Percentiles rank a stretch among this genome's conserved stretches.
These are phyloP conservation scores for Yoshiicerus persimilis DNA, from an alignment of 1,140 invertebrate species.

Conservation along the genomic window DNA sequence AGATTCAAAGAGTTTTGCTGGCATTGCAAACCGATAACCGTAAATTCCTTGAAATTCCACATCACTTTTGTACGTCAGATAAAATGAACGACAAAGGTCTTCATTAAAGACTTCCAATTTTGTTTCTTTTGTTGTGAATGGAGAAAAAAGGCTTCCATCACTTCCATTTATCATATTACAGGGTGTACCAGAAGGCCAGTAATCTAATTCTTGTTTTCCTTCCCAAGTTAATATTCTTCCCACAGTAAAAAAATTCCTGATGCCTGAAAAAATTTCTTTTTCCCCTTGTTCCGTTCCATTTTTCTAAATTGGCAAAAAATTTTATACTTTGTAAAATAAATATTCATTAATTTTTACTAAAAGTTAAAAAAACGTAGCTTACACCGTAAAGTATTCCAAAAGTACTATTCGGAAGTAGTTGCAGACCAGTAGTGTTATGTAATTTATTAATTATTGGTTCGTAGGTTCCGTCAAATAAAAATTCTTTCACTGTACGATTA, in stretches of 20 bases:
- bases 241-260: conserved; percentile 66
- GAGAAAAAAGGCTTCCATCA: no score
- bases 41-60: no score
- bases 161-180: no score
- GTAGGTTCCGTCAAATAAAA: conserved; percentile 36
- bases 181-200: conserved; percentile 59
- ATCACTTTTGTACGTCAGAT: no score
- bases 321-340: not conserved
- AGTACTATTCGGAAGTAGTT: not conserved
- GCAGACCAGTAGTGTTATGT: not conserved
- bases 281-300: conserved; percentile 52
- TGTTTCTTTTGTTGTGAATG: no score
- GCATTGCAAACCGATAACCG: conserved; percentile 18
- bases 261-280: conserved; percentile 68
- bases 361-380: not conserved
- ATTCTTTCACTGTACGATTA: conserved; percentile 3
- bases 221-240: conserved; percentile 66
- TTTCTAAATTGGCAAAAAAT: not conserved
- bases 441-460: conserved; percentile 17
- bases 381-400: conserved; percentile 38
- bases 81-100: no score
- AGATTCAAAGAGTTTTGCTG: not conserved
- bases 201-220: conserved; percentile 58
- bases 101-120: no score
- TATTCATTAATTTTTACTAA: not conserved